Evolutionary conservation across 2,888 invertebrate species (phyloP), one percentile per base, ranked within the genome.

Genomic region (Metellina segmentata): DNA sequence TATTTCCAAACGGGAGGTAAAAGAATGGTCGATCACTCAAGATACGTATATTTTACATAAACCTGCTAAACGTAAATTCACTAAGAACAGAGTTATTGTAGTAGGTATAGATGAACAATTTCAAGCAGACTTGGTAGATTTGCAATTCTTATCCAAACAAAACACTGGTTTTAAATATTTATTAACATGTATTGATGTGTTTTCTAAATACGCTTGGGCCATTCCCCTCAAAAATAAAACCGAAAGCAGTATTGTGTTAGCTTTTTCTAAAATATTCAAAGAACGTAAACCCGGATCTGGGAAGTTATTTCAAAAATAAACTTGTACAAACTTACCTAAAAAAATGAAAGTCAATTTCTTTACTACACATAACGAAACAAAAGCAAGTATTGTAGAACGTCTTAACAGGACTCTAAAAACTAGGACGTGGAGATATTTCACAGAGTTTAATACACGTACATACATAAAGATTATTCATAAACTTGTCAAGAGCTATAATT

Each of bases 141-240:
- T 81, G 34, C 69, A 61, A 34, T 16, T 0, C 34, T 69, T 81
- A 11, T 0, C 34, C 7, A 69, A 81, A 34, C 69, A 9, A 11
- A 81, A 81, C 48, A 34, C 11, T 4, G 81, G 81, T 16, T 81
- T 34, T 69, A 81, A 81, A 69, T 81, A 81, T 61, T 34, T 81
- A 11, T 16, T 81, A 6, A 81, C 81, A 0, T 82, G 90, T n/a
- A 94, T 94, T 13, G 94, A 94, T 92, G 83, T 93, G 2, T 94
- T 94, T 71, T 93, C 93, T 16, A 94, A 93, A 79, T 93, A 90
- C 82, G 93, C 94, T 0, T 94, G 93, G 93, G 93, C 87, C 0
- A 71, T 93, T 0, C 93, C 94, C 6, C 34, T 94, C 11, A 94
- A 93, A 88, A 85, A 87, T 19, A 94, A 94, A 91, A 92, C 90